Percentiles rank a stretch among this genome's conserved stretches.
These are phyloP conservation scores for Oreortyx pictus DNA, from an alignment of 2,797 vertebrate genomes.

Conservation along the genomic window DNA sequence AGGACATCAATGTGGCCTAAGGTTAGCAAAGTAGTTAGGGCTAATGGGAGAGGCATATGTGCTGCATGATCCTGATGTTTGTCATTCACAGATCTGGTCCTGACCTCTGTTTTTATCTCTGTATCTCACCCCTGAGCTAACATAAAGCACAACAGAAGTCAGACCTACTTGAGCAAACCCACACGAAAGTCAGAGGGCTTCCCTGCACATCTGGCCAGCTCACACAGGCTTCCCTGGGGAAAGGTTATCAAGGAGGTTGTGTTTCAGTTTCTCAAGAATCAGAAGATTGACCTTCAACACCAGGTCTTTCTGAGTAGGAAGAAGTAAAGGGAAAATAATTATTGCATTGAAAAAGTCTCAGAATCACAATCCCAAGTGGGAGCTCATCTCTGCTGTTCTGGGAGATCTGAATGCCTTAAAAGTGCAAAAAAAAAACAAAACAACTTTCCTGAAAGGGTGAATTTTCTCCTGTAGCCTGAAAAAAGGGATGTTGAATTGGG, in stretches of 20 bases:
- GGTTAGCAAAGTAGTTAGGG: not conserved
- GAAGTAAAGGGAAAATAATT: not conserved
- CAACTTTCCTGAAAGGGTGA: not conserved
- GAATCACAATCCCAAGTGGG: not conserved
- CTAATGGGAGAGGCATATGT: not conserved
- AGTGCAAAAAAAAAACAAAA: not conserved
- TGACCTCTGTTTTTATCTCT: conserved; percentile 54
- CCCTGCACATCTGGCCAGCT: fast-evolving
- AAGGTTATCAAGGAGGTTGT: not conserved
- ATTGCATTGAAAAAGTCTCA: not conserved
- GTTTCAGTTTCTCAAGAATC: not conserved
- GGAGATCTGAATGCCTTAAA: not conserved
- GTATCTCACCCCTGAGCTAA: conserved; percentile 38
- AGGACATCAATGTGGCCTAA: not conserved
- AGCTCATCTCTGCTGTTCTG: not conserved
- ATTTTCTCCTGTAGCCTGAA: not conserved
- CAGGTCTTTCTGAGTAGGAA: not conserved
- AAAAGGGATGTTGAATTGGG: not conserved
- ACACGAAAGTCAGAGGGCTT: conserved; percentile 21
- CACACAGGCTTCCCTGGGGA: not conserved
- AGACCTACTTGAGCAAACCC: not conserved
- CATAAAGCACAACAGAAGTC: conserved; percentile 2
- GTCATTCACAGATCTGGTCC: conserved; percentile 9
- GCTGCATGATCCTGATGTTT: not conserved
- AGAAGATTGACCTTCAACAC: not conserved